Percentiles rank a stretch among this genome's conserved stretches.
phyloP scores from a whole-genome alignment of 2,888 invertebrate genomes.

The Tridacna gigas region DNA sequence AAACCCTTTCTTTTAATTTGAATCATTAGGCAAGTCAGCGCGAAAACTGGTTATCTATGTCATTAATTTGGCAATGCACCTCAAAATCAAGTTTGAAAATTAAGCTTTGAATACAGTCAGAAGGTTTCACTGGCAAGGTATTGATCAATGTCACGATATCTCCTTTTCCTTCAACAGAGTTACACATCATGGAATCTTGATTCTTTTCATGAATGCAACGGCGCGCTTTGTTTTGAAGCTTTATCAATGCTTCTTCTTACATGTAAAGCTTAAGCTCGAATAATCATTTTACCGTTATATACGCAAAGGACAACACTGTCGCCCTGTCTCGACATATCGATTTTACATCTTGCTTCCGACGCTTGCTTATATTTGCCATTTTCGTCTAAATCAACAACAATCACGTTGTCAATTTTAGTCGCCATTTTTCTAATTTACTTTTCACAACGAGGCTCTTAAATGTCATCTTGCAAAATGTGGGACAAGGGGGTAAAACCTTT shows the following conservation, averaged over 20 bases:
- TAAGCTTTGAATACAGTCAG: no score
- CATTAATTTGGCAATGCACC: no score
- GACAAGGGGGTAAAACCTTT: not conserved
- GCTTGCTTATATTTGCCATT: conserved; percentile 76
- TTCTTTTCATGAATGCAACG: conserved; percentile 5
- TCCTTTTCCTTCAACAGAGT: no score
- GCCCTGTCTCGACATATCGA: conserved; percentile 73
- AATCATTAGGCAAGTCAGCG: no score
- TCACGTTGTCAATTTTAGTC: conserved; percentile 84
- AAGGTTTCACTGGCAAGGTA: no score
- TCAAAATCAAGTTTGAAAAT: no score
- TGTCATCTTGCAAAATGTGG: conserved; percentile 30
- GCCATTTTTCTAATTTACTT: conserved; percentile 80
- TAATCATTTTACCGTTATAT: conserved; percentile 75
- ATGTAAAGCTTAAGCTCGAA: not conserved
- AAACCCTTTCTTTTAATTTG: no score
- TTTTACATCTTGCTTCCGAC: conserved; percentile 67
- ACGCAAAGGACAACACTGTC: conserved; percentile 75
- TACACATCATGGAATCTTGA: not conserved
- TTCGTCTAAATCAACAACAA: conserved; percentile 78
- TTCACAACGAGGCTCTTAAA: conserved; percentile 61
- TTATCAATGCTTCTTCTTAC: not conserved
- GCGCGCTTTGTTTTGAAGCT: conserved; percentile 36
- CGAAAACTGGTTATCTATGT: no score
- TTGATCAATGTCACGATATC: no score